Evolutionary conservation across 2,113 vertebrate genomes (phyloP).

Genomic region (Vireo altiloquus): DNA sequence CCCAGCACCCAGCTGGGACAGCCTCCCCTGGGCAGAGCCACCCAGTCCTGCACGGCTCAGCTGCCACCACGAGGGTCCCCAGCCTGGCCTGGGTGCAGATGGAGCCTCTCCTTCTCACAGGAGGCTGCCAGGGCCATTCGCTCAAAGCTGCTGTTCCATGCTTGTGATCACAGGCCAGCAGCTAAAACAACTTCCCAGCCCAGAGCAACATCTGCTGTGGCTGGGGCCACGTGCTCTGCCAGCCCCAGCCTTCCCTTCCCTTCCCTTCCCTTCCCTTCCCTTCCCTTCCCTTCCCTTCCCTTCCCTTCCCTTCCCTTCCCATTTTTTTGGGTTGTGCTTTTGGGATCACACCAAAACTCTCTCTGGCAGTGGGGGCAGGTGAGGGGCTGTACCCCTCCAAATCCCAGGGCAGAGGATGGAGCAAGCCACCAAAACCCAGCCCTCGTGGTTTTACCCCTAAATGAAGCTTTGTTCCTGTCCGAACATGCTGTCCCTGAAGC

Average conservation of each 20-base stretch:
- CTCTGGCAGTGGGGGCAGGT: accelerated
- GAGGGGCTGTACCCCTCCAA: not conserved
- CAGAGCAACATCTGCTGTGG: accelerated
- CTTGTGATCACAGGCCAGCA: not conserved
- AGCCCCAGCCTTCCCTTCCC: not conserved
- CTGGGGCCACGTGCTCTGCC: not conserved
- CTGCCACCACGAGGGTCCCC: accelerated
- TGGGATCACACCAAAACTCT: too few species aligned
- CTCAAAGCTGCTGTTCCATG: not conserved
- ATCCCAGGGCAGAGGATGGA: not conserved
- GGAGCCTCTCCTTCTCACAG: not conserved
- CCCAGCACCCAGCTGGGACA: not conserved
- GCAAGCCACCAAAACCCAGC: not conserved
- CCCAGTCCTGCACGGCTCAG: accelerated
- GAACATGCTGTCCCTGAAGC: accelerated
- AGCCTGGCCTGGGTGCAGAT: not conserved
- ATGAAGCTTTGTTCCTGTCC: not conserved
- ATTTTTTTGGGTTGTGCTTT: not conserved
- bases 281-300: too few species aligned
- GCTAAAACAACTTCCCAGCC: not conserved
- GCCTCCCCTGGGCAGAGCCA: accelerated
- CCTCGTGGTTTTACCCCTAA: not conserved
- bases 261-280: not conserved
- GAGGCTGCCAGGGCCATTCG: not conserved
- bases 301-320: too few species aligned